Evolutionary conservation across 2,797 vertebrate species (phyloP).

Genomic region (Sylvia borin): DNA sequence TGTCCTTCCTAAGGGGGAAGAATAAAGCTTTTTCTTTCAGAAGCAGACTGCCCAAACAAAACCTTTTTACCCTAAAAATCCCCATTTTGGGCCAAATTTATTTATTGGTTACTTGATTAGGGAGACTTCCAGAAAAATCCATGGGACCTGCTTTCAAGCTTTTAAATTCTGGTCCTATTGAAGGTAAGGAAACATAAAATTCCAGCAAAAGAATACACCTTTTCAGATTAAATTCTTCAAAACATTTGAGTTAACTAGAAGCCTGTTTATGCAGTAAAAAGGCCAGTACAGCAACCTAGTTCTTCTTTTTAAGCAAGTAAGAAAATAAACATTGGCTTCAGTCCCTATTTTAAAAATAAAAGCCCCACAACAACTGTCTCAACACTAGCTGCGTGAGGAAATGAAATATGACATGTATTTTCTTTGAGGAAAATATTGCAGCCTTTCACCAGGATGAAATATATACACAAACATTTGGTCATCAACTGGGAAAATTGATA

Average conservation of each 20-base stretch:
- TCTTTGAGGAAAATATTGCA: background rate
- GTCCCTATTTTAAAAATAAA: background rate
- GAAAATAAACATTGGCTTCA: background rate
- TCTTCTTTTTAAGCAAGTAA: background rate
- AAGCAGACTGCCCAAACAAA: background rate
- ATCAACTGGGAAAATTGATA: background rate
- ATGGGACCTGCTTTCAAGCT: background rate
- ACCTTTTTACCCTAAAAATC: background rate
- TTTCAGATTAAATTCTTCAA: constrained; percentile 9
- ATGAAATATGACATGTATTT: background rate
- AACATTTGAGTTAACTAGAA: background rate
- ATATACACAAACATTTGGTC: background rate
- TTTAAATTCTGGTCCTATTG: background rate
- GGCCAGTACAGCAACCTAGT: background rate
- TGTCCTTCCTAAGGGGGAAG: background rate
- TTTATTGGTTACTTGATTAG: background rate
- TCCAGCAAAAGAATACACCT: background rate
- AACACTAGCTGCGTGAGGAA: background rate
- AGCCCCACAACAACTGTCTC: background rate
- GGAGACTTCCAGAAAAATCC: constrained; percentile 18
- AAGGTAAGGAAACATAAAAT: constrained; percentile 14
- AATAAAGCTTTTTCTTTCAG: background rate
- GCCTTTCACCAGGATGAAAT: background rate
- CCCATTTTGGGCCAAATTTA: background rate
- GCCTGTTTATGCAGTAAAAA: background rate